Percentiles rank a stretch among this genome's conserved stretches.
Evolutionary conservation across 1,140 invertebrate species (phyloP).

Genomic region (Akabosia matsudoensis): DNA sequence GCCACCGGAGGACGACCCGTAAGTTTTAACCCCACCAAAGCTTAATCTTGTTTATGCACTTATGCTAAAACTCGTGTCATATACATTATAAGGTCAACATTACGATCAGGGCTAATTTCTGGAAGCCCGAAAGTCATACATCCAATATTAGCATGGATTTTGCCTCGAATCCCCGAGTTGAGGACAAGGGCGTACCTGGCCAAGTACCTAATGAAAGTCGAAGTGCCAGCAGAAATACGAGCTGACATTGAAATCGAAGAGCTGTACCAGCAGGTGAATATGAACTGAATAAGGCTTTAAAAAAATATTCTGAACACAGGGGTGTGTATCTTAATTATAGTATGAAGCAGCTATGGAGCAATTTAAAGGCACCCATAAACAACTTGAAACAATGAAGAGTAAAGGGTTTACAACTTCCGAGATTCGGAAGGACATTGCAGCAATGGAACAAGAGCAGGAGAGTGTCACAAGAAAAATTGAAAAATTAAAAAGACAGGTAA

Average conservation of each 20-base stretch:
- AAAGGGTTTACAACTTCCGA: conserved; percentile 61
- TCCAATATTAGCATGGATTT: conserved; percentile 74
- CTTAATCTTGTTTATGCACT: neutral
- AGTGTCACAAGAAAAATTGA: conserved; percentile 69
- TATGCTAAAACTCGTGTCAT: conserved; percentile 3
- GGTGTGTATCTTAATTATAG: conserved; percentile 51
- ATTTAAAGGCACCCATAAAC: conserved; percentile 76
- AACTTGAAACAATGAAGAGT: conserved; percentile 64
- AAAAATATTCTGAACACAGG: no score
- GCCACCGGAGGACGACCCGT: conserved; percentile 58
- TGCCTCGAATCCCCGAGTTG: conserved; percentile 67
- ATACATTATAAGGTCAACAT: conserved; percentile 51
- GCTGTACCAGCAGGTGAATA: conserved; percentile 63
- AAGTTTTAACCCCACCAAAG: neutral
- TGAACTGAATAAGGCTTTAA: neutral
- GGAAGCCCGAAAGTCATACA: conserved; percentile 72
- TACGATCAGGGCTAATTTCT: conserved; percentile 68
- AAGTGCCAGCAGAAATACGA: conserved; percentile 75
- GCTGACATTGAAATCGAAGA: conserved; percentile 71
- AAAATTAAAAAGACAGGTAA: conserved; percentile 63
- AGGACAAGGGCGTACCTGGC: conserved; percentile 79
- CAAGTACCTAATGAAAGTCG: conserved; percentile 69
- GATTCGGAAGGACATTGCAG: conserved; percentile 70
- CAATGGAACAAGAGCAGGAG: conserved; percentile 83
- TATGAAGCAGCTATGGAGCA: conserved; percentile 76